phyloP scores from a whole-genome alignment of 2,113 vertebrate genomes.

The Ifrita kowaldi region DNA sequence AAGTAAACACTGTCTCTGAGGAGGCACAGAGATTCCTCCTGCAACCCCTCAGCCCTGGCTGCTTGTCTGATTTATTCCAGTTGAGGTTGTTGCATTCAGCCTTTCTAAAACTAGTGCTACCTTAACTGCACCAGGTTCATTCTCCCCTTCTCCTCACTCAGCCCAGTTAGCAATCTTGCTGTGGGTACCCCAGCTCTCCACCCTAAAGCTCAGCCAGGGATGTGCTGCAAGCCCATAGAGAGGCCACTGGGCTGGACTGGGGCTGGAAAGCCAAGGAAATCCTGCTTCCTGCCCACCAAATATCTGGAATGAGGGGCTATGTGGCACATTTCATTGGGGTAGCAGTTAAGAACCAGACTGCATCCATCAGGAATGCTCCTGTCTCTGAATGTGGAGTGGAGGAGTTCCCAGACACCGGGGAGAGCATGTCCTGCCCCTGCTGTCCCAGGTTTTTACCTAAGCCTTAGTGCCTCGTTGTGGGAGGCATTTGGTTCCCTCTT shows the following conservation, averaged over 20 bases:
- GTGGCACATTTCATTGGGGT: not conserved
- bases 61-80: not conserved
- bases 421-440: not conserved
- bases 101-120: not conserved
- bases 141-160: not conserved
- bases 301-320: not conserved
- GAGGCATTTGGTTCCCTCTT: not conserved
- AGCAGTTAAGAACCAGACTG: not conserved
- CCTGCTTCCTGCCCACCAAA: not conserved
- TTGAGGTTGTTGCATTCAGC: not conserved
- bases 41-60: not conserved
- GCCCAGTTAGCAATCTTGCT: not conserved
- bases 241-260: not conserved
- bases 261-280: not conserved
- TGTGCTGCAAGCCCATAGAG: not conserved
- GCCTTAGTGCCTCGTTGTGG: not conserved
- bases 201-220: not conserved
- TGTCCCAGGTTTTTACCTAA: not conserved
- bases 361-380: not conserved
- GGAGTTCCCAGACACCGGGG: fast-evolving
- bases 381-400: not conserved
- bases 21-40: not conserved
- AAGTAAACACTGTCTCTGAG: not conserved
- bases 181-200: fast-evolving
- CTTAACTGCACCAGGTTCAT: not conserved